These are phyloP conservation scores for Achroia grisella DNA, from an alignment of 1,140 invertebrate species.

Conservation along the genomic window DNA sequence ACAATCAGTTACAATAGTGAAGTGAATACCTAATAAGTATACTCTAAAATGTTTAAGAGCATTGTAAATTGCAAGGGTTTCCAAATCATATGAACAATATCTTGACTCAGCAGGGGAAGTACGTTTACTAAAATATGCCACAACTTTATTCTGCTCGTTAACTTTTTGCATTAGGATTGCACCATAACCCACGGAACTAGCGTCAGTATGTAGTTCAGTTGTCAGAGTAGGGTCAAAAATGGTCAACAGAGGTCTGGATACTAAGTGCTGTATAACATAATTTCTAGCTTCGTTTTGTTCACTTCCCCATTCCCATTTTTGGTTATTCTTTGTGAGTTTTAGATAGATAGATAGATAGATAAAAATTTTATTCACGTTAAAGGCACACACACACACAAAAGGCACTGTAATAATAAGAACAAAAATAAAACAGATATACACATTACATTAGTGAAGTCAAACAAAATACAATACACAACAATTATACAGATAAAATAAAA, in stretches of 20 bases:
- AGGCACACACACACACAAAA: too few relatives aligned
- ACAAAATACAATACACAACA: too few relatives aligned
- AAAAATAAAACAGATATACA: too few relatives aligned
- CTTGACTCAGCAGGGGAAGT: constrained; percentile 27
- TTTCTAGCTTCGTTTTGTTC: constrained; percentile 7
- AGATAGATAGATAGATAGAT: too few relatives aligned
- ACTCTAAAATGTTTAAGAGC: constrained; percentile 16
- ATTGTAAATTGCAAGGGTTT: constrained; percentile 11
- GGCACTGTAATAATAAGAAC: too few relatives aligned
- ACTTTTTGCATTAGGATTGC: constrained; percentile 9
- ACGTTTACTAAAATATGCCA: constrained; percentile 30
- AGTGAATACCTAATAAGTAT: constrained; percentile 15
- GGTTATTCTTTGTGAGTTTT: not conserved
- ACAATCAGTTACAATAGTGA: constrained; percentile 17
- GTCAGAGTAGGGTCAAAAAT: constrained; percentile 28
- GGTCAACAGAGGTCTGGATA: constrained; percentile 27
- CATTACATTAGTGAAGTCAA: too few relatives aligned
- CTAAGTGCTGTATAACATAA: constrained; percentile 9
- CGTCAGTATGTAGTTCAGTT: constrained; percentile 13
- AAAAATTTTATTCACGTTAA: too few relatives aligned
- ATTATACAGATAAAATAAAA: too few relatives aligned
- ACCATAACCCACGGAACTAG: constrained; percentile 26
- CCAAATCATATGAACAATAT: constrained; percentile 21
- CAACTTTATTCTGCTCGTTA: constrained; percentile 17
- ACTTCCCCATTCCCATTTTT: not conserved